Evolutionary conservation across 1,140 invertebrate genomes (phyloP), one percentile per base, ranked within the genome.

Genomic region (Lucilia cuprina): DNA sequence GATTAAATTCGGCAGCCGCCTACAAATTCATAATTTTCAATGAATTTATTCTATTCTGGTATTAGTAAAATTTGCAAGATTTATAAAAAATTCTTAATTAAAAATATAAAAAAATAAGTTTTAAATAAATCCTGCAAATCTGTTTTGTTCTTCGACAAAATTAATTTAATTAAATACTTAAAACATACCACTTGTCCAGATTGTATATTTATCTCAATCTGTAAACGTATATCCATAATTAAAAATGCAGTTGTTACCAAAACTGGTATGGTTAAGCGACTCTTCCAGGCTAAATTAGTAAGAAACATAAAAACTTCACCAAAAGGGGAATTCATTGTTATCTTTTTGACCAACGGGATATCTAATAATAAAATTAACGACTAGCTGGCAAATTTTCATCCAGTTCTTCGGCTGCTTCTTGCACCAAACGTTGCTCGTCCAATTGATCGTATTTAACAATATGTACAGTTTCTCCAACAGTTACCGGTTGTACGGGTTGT

Each of bases 191-290:
- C 85, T 80, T 89, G 90, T 1, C 89, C 90, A n/a, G 90, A 87
- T 65, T 93, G 91, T 75, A 93, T 91, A 75, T 92, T 92, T 30
- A 93, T 92, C 85, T 93, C 92, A 14, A 93, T 90, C 85, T 93
- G 92, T 86, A 93, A 89, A 25, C 92, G 88, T 13, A 93, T 91
- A 84, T 93, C 92, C 86, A 93, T 90, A 0, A 91, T 89, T 85
- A 93, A 89, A 85, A 93, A 93, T 30, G 89, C 91, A 55, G 92
- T 90, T 8, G 91, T 91, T 25, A 93, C 91, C 21, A 93, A 85
- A 13, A 93, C 86, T 5, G 92, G 92, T 80, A 93, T 88, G 21
- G 92, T 91, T 49, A 92, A 86, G 35, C 92, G 91, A 83, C 91
- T 91, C 82, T 92, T 92, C 91, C 92, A 93, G 17, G 92, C 92